phyloP scores from a whole-genome alignment of 2,888 invertebrate species.

The Cerastis leucographa region DNA sequence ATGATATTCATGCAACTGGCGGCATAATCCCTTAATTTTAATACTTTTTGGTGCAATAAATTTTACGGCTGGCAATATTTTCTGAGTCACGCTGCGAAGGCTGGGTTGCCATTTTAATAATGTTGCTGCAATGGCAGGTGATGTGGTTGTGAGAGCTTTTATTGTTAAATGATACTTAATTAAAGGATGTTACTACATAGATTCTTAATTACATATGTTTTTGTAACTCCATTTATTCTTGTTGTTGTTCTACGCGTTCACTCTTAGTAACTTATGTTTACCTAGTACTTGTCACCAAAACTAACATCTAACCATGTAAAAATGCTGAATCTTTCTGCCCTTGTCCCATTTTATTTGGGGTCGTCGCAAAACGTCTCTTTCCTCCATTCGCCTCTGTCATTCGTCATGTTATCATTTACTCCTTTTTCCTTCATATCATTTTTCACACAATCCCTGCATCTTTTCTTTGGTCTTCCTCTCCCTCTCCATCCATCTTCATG shows the following conservation, averaged over 20 bases:
- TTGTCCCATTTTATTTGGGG: too few species aligned
- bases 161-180: conserved; percentile 32
- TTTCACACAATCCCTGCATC: too few species aligned
- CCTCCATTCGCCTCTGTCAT: too few species aligned
- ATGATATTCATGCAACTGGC: conserved; percentile 64
- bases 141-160: conserved; percentile 20
- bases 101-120: conserved; percentile 59
- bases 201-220: background rate
- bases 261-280: background rate
- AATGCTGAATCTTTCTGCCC: background rate
- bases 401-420: too few species aligned
- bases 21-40: conserved; percentile 66
- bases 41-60: conserved; percentile 70
- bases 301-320: background rate
- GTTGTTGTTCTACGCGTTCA: too few species aligned
- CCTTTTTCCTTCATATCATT: too few species aligned
- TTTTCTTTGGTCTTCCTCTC: too few species aligned
- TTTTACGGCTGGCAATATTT: conserved; percentile 64
- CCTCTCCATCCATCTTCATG: too few species aligned
- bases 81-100: conserved; percentile 54
- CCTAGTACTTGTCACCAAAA: background rate
- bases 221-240: background rate
- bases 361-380: too few species aligned
- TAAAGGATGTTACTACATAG: background rate
- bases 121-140: conserved; percentile 28